phyloP scores from a whole-genome alignment of 2,888 invertebrate species.

The Operophtera brumata region DNA sequence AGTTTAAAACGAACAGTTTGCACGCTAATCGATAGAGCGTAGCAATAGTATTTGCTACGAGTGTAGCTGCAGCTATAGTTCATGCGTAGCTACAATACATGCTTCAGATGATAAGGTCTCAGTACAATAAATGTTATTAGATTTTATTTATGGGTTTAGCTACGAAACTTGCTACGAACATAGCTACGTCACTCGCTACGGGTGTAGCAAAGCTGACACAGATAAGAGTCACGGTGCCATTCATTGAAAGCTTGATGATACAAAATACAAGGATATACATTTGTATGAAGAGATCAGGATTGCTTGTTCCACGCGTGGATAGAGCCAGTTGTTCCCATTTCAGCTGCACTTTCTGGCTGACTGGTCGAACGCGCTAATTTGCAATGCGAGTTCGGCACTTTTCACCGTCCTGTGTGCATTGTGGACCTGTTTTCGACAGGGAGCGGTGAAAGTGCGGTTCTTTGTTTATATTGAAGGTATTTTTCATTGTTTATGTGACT shows the following conservation, averaged over 20 bases:
- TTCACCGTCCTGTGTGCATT: slow-evolving; percentile 46
- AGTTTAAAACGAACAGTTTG: slow-evolving; percentile 1
- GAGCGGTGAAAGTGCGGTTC: slow-evolving; percentile 46
- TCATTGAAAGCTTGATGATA: too few relatives aligned
- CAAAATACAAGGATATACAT: too few relatives aligned
- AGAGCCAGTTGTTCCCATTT: slow-evolving; percentile 3
- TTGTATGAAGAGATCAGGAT: too few relatives aligned
- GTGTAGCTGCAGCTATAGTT: not conserved
- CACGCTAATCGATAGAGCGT: not conserved
- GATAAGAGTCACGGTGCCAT: too few relatives aligned
- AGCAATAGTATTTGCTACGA: not conserved
- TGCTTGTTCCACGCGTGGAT: not conserved
- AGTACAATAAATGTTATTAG: too few relatives aligned
- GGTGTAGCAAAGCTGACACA: too few relatives aligned
- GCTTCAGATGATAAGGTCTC: too few relatives aligned
- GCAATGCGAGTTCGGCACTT: slow-evolving; percentile 61
- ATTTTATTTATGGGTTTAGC: too few relatives aligned
- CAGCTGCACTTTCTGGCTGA: slow-evolving; percentile 45
- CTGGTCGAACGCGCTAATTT: slow-evolving; percentile 66
- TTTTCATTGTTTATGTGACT: slow-evolving; percentile 23
- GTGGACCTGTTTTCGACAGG: slow-evolving; percentile 54
- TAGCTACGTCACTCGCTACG: too few relatives aligned
- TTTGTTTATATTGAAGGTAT: slow-evolving; percentile 42
- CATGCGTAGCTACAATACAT: not conserved
- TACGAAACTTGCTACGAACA: too few relatives aligned